These are phyloP conservation scores for Mizuhopecten yessoensis DNA, from an alignment of 1,140 invertebrate genomes.

Conservation along the genomic window DNA sequence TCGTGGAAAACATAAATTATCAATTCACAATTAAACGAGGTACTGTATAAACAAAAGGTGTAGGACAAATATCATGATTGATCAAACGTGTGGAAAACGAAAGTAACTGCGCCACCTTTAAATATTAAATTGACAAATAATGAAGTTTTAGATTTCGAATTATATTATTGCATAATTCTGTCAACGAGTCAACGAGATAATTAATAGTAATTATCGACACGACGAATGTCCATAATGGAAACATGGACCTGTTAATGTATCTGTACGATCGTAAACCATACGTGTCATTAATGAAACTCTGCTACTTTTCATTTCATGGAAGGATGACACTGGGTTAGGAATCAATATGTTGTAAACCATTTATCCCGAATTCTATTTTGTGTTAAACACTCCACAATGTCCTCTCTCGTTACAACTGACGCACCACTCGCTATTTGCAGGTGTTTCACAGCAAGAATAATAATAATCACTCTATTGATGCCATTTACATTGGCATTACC, in stretches of 20 bases:
- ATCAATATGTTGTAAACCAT: neutral
- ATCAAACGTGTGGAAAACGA: too few species aligned
- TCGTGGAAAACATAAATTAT: too few species aligned
- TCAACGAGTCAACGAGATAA: neutral
- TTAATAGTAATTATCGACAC: conserved; percentile 12
- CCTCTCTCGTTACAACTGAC: neutral
- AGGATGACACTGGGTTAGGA: conserved; percentile 1
- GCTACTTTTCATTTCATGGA: conserved; percentile 25
- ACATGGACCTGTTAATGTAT: neutral
- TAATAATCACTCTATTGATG: conserved; percentile 26
- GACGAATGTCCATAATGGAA: neutral
- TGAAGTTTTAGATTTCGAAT: neutral
- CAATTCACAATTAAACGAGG: too few species aligned
- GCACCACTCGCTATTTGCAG: conserved; percentile 2
- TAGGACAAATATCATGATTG: too few species aligned
- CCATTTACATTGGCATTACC: neutral
- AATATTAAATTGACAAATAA: neutral
- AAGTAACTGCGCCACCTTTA: too few species aligned
- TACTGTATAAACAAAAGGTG: too few species aligned
- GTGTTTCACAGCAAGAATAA: neutral
- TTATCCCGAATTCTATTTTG: conserved; percentile 34
- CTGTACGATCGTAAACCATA: neutral
- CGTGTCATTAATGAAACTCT: neutral
- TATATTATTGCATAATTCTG: conserved; percentile 7
- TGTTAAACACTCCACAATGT: neutral